Evolutionary conservation across 2,113 vertebrate genomes (phyloP), one percentile per base, ranked within the genome.

Genomic region (Emydocephalus ijimae): DNA sequence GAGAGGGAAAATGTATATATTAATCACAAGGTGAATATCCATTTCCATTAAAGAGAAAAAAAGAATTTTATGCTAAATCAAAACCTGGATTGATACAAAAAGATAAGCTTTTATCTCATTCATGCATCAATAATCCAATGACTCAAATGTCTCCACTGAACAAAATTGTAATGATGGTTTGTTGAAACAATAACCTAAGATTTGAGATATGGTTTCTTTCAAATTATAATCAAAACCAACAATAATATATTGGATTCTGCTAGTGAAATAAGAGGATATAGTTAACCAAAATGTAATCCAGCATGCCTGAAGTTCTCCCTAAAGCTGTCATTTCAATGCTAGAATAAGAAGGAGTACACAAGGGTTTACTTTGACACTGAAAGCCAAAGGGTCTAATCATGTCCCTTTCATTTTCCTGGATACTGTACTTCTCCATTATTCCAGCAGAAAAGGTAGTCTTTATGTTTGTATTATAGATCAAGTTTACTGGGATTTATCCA

Each of bases 21-120:
- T 57, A 89, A 92, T 61, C 89, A 48, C 74, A 54, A 91, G 0
- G 34, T 90, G 1, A 5, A 93, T 93, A 94, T 85, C 29, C 81
- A 29, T 0, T 3, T 74, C 61, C 87, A 91, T 3, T 81, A 81
- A 21, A 43, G 5, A 26, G 29, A 18, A 34, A 29, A 59, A 52
- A 29, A 6, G 1, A 26, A 59, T 56, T 56, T 88, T 88, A 88
- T 39, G 8, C 21, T 39, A 24, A 61, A 57, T 43, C 39, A 59
- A 11, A 23, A 57, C 23, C 23, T 4, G 0, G 20, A 5, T 23
- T 50, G 50, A 52, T 26, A 85, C 52, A 21, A 55, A 50, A 24
- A 74, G 29, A 24, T 45, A 45, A 50, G 15, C 18, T 39, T 81
- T n/a, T 54, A 50, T 52, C 12, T 56, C 21, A 34, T 39, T 39